phyloP scores from a whole-genome alignment of 2,113 vertebrate species.

The human region DNA sequence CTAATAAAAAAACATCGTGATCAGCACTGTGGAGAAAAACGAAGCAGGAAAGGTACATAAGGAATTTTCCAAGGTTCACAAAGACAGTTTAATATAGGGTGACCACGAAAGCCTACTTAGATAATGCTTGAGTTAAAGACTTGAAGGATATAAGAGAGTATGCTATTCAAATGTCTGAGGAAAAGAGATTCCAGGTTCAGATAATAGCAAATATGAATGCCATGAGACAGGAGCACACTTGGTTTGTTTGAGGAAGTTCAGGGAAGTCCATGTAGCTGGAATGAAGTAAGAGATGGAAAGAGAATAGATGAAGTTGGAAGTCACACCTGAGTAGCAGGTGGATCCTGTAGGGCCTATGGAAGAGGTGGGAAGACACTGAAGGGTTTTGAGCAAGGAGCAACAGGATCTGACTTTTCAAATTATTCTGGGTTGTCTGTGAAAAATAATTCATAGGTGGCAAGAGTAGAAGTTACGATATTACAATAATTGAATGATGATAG shows the following conservation, averaged over 20 bases:
- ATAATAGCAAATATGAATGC: not conserved
- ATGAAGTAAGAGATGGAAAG: not conserved
- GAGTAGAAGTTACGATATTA: not conserved
- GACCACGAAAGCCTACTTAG: not conserved
- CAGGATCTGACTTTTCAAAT: not conserved
- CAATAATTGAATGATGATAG: not conserved
- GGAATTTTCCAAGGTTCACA: not conserved
- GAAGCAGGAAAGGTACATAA: not conserved
- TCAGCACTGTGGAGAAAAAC: not conserved
- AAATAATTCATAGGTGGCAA: not conserved
- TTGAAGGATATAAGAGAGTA: not conserved
- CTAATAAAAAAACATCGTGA: not conserved
- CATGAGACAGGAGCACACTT: not conserved
- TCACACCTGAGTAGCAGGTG: not conserved
- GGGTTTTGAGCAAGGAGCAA: not conserved
- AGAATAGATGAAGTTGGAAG: not conserved
- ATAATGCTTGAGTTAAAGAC: not conserved
- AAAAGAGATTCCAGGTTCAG: not conserved
- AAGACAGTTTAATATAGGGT: not conserved
- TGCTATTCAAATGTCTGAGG: not conserved
- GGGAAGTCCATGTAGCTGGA: not conserved
- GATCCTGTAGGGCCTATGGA: not conserved
- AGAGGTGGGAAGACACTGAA: not conserved
- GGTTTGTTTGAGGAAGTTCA: not conserved
- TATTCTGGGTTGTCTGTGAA: not conserved